Base-by-base conservation (phyloP, 2,797 vertebrate genomes). In the Tadarida brasiliensis region DNA sequence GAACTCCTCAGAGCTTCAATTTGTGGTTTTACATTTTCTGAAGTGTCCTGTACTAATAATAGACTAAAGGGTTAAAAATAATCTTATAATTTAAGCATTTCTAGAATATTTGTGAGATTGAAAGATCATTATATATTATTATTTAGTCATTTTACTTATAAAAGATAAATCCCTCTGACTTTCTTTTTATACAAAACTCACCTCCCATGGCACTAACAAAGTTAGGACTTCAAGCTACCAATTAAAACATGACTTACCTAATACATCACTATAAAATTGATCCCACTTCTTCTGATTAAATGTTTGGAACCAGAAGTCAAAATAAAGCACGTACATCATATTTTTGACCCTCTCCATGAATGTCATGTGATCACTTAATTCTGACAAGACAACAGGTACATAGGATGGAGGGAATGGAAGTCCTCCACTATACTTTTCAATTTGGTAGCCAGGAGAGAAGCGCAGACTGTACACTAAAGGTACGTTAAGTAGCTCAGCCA, bases 401-500 rank as follows among this genome's bases (percentile, higher is more conserved):
- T 77, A 77, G 49, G 74, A n/a, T 8, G 74, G 74, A 68, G 98
- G 98, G 11, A 98, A 61, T 0, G 97, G 98, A 22, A 98, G 96
- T 77, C 98, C 97, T 61, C 98, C 98, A 0, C 61, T 98, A 7
- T 97, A 84, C 24, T 98, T 97, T 95, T 99, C 98, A 49, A 90
- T 7, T 1, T 51, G 51, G 9, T 98, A 92, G 12, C 96, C 99
- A 0, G 98, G 0, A 49, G 98, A 98, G 91, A 99, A 99, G 4
- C 98, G 94, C 1, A 99, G 86, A 12, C 98, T 98, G 22, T 98
- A 98, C 5, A 99, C 54, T 0, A 99, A 98, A 0, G 99, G 98
- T 47, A 99, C 78, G 0, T 95, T 96, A 89, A 99, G 96, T 28
- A 93, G 95, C 24, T 98, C 98, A 17, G 99, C 99, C 63, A 83